Evolutionary conservation across 2,113 vertebrate species (phyloP), one percentile per base, ranked within the genome.

Genomic region (Procavia capensis): DNA sequence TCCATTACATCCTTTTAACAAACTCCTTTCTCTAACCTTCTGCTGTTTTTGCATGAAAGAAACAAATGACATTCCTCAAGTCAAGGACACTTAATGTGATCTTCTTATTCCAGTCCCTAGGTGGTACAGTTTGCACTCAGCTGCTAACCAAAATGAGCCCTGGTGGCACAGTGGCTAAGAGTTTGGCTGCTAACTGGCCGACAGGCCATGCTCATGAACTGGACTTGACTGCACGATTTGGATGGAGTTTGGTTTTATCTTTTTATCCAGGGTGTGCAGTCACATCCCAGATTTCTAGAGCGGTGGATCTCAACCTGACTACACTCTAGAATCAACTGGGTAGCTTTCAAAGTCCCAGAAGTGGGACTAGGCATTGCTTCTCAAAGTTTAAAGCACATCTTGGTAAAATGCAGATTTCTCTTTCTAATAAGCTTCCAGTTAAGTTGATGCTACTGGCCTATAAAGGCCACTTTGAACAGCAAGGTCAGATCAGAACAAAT

Each of bases 1-100:
- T 36, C 10, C 29, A 75, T 86, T 83, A 83, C 87, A 91, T 94
- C 43, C 66, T 83, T 88, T 45, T 82, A 34, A 57, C 83, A 85
- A 50, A 63, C 14, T 10, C 3, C 4, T 86, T 84, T 43, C 34
- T 92, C 31, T 93, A 95, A 93, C 83, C 14, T 20, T 66, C 45
- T n/a, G 2, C 79, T 75, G 47, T 87, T 90, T 94, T 29, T 78
- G 11, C 31, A 17, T 59, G 20, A 47, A 89, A 86, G 57, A 57
- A 6, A 75, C 75, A 70, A 47, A 7, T 6, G 85, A 4, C 9
- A 19, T 86, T 84, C 11, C 5, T 72, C 45, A 54, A 43, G 47
- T 86, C 45, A 41, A n/a, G 84, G 43, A 27, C 9, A 63, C 36
- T 57, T 9, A 43, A 27, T 9, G n/a, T 1, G 31, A 7, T 34